phyloP scores from a whole-genome alignment of 2,888 invertebrate species.

The Sclerodermus sp. region DNA sequence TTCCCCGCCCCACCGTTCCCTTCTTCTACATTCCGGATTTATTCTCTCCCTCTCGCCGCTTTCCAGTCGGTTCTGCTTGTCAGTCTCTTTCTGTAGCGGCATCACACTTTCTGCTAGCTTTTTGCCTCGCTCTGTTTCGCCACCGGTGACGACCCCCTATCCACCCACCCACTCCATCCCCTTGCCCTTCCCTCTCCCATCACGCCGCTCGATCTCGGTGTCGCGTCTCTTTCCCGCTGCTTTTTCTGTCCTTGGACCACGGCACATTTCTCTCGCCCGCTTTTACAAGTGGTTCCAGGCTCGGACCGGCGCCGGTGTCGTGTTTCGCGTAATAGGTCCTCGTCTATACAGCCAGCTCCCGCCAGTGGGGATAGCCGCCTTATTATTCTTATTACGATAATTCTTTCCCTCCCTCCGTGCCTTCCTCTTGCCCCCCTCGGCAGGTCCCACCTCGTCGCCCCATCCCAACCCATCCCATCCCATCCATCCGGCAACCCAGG shows the following conservation, averaged over 20 bases:
- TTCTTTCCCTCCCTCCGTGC: constrained; percentile 15
- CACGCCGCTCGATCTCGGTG: neutral
- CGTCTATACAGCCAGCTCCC: constrained; percentile 34
- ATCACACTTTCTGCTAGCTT: too few species aligned
- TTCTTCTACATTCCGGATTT: constrained; percentile 16
- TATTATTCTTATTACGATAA: constrained; percentile 29
- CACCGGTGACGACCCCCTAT: constrained; percentile 20
- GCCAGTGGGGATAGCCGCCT: constrained; percentile 27
- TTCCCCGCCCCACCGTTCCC: constrained; percentile 11
- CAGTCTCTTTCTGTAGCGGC: too few species aligned
- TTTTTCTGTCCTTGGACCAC: constrained; percentile 15
- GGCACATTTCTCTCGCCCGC: constrained; percentile 14
- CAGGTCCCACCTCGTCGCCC: too few species aligned
- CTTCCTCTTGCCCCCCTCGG: too few species aligned
- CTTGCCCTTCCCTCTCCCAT: neutral
- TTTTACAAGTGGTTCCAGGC: constrained; percentile 41
- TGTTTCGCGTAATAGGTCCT: constrained; percentile 50
- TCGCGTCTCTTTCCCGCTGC: constrained; percentile 17
- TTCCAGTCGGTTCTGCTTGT: too few species aligned
- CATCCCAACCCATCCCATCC: too few species aligned
- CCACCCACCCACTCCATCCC: neutral
- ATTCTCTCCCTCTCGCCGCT: constrained; percentile 17
- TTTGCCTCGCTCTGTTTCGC: constrained; percentile 35
- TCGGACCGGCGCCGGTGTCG: constrained; percentile 46
- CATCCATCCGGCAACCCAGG: too few species aligned